Conservation (phyloP, 2,113 vertebrate species). For the Eonycteris spelaea region DNA sequence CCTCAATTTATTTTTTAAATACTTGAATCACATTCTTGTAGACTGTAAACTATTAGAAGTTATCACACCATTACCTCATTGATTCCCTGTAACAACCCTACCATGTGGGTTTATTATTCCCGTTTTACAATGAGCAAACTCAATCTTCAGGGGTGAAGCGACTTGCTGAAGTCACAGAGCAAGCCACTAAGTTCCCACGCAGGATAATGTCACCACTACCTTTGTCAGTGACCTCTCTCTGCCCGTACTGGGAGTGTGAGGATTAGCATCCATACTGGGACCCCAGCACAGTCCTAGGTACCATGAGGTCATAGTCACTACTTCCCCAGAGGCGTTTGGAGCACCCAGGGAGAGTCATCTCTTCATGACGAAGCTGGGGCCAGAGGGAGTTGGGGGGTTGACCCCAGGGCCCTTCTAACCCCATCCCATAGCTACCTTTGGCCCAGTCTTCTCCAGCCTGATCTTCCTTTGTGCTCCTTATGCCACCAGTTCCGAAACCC, state of each 20-base stretch:
- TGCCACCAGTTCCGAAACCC: constrained; percentile 92
- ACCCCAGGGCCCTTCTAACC: neutral
- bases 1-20: neutral
- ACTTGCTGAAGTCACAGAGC: neutral
- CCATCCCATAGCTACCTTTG: neutral
- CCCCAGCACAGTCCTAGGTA: accelerated
- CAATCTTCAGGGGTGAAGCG: neutral
- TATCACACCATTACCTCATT: neutral
- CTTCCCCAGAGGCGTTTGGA: neutral
- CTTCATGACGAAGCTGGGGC: too few relatives aligned
- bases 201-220: neutral
- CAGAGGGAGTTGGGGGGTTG: neutral
- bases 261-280: neutral
- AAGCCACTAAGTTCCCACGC: neutral
- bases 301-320: neutral
- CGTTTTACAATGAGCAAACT: neutral
- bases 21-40: neutral
- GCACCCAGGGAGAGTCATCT: neutral
- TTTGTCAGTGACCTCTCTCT: neutral
- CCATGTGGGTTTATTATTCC: neutral
- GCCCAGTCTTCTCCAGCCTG: neutral
- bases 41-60: neutral
- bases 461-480: neutral
- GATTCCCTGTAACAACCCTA: neutral
- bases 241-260: neutral